A percentile compares a stretch with the other conserved stretches of the same genome.
Conservation (phyloP, 2,888 invertebrate species). For the Scaptomyza reducta region DNA sequence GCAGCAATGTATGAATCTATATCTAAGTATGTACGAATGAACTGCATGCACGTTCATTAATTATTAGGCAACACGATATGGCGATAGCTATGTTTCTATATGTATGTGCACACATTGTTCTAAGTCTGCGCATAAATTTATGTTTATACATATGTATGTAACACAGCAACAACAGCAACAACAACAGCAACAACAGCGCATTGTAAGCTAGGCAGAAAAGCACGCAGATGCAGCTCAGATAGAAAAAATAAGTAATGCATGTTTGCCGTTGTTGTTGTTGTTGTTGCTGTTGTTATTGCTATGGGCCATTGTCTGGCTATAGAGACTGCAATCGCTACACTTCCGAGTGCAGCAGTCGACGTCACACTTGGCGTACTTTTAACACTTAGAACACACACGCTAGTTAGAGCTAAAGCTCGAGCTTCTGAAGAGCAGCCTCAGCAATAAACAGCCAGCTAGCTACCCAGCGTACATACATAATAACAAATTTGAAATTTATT, state of each 20-base stretch:
- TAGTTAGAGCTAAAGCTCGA: constrained; percentile 14
- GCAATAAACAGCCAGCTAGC: neutral
- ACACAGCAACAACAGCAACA: constrained; percentile 16
- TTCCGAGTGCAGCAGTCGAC: constrained; percentile 71
- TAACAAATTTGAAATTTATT: constrained; percentile 79
- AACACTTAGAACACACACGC: constrained; percentile 76
- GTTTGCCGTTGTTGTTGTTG: constrained; percentile 13
- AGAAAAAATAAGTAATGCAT: constrained; percentile 9
- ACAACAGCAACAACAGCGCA: constrained; percentile 46
- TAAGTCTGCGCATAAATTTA: constrained; percentile 79
- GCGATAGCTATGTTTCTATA: constrained; percentile 30
- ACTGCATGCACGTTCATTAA: constrained; percentile 65
- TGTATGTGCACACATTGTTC: constrained; percentile 65
- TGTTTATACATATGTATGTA: constrained; percentile 32
- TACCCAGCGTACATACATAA: constrained; percentile 37
- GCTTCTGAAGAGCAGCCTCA: neutral
- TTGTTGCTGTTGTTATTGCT: constrained; percentile 20
- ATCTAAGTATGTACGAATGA: neutral
- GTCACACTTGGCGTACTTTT: constrained; percentile 77
- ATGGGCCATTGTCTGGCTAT: constrained; percentile 57
- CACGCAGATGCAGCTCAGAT: constrained; percentile 69
- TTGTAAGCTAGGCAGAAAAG: constrained; percentile 63
- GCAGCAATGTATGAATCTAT: neutral
- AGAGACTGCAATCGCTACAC: constrained; percentile 52
- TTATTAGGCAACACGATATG: constrained; percentile 76